These are phyloP conservation scores for Amphiduros pacificus DNA, from an alignment of 2,888 invertebrate species.

Conservation along the genomic window DNA sequence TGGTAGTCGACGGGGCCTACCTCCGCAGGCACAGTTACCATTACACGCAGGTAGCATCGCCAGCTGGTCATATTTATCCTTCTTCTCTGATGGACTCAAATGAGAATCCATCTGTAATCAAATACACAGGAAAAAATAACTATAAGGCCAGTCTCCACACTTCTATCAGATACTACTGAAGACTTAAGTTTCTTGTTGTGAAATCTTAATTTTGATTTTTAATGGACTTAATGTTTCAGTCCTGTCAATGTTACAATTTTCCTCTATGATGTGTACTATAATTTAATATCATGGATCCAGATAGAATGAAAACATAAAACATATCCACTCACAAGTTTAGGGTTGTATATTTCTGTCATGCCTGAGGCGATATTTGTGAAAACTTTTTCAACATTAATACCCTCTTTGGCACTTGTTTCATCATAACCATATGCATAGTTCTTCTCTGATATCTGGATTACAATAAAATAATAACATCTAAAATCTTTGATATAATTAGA, in stretches of 20 bases:
- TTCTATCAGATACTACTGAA: background rate
- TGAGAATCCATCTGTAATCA: background rate
- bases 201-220: background rate
- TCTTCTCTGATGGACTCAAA: background rate
- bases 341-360: background rate
- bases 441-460: background rate
- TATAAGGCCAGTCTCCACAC: too few species aligned
- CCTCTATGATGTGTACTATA: too few species aligned
- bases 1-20: slow-evolving; percentile 1
- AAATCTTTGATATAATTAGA: too few species aligned
- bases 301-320: too few species aligned
- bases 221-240: background rate
- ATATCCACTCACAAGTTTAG: background rate
- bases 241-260: background rate
- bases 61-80: background rate
- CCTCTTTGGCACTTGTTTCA: background rate
- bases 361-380: background rate
- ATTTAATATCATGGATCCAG: too few species aligned
- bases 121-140: background rate
- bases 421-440: background rate
- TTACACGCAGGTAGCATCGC: background rate
- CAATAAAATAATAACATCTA: too few species aligned
- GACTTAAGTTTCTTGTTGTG: too few species aligned
- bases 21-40: slow-evolving; percentile 1
- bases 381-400: background rate